Evolutionary conservation across 2,888 invertebrate genomes (phyloP).

Genomic region (Volucella bombylans): DNA sequence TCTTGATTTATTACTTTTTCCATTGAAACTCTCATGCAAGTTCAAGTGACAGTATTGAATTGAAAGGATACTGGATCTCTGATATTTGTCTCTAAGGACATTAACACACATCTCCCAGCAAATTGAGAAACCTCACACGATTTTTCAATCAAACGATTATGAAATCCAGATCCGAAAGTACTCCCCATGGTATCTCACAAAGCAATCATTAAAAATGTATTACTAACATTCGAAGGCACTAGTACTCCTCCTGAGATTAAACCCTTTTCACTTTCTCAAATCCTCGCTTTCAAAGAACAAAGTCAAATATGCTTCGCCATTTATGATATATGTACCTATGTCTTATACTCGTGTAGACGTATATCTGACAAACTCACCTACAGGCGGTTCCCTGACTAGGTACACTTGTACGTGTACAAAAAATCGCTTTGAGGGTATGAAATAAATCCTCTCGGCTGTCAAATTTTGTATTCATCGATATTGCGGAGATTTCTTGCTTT

Average conservation of each 20-base stretch:
- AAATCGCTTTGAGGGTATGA: slow-evolving; percentile 51
- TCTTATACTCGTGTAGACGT: no score
- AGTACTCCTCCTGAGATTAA: slow-evolving; percentile 46
- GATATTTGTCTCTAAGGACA: slow-evolving; percentile 10
- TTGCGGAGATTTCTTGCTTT: slow-evolving; percentile 75
- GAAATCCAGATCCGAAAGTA: slow-evolving; percentile 8
- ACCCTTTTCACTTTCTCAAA: slow-evolving; percentile 59
- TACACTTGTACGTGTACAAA: slow-evolving; percentile 10
- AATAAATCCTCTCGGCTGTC: slow-evolving; percentile 76
- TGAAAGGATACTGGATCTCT: background rate
- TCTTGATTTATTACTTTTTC: no score
- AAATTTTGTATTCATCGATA: slow-evolving; percentile 76
- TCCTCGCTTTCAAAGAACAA: slow-evolving; percentile 13
- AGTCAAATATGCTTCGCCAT: slow-evolving; percentile 20
- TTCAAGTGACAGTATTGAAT: slow-evolving; percentile 2
- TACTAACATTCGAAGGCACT: slow-evolving; percentile 52
- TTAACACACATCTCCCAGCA: background rate
- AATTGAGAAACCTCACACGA: background rate
- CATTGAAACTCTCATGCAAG: background rate
- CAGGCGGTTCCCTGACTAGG: background rate
- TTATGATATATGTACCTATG: background rate
- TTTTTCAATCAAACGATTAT: background rate
- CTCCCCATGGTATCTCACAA: slow-evolving; percentile 22
- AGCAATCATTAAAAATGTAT: slow-evolving; percentile 58
- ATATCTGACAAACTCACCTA: slow-evolving; percentile 31